A percentile compares a stretch with the other conserved stretches of the same genome.
Evolutionary conservation across 2,888 invertebrate genomes (phyloP).

Genomic region (Incurvaria masculella): DNA sequence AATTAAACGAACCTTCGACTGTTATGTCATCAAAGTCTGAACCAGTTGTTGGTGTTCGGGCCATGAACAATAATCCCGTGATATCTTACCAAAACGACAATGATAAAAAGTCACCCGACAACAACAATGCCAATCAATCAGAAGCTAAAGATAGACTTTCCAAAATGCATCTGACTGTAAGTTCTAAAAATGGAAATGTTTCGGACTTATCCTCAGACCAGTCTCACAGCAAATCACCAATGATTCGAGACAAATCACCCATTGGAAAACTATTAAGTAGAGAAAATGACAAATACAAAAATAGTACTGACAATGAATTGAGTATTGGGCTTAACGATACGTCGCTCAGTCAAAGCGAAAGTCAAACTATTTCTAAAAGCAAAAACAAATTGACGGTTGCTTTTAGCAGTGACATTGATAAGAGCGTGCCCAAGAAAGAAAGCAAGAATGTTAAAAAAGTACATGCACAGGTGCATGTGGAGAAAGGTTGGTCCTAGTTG

Average conservation of each 20-base stretch:
- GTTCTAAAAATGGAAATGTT: conserved; percentile 5
- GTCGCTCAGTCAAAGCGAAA: conserved; percentile 16
- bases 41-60: neutral
- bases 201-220: conserved; percentile 10
- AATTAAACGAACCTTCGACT: conserved; percentile 33
- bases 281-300: conserved; percentile 25
- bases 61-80: neutral
- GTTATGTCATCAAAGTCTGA: neutral
- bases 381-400: conserved; percentile 5
- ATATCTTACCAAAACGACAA: neutral
- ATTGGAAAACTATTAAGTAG: conserved; percentile 31
- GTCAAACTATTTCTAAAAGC: conserved; percentile 14
- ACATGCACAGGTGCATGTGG: neutral
- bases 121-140: conserved; percentile 6
- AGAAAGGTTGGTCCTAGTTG: neutral
- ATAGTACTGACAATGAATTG: conserved; percentile 32
- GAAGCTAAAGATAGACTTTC: neutral
- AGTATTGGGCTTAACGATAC: conserved; percentile 15
- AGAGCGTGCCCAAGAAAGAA: neutral
- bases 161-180: conserved; percentile 6
- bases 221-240: conserved; percentile 12
- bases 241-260: conserved; percentile 28
- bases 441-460: neutral
- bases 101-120: conserved; percentile 4
- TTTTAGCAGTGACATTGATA: conserved; percentile 1